phyloP scores from a whole-genome alignment of 2,797 vertebrate genomes.

The Vultur gryphus region DNA sequence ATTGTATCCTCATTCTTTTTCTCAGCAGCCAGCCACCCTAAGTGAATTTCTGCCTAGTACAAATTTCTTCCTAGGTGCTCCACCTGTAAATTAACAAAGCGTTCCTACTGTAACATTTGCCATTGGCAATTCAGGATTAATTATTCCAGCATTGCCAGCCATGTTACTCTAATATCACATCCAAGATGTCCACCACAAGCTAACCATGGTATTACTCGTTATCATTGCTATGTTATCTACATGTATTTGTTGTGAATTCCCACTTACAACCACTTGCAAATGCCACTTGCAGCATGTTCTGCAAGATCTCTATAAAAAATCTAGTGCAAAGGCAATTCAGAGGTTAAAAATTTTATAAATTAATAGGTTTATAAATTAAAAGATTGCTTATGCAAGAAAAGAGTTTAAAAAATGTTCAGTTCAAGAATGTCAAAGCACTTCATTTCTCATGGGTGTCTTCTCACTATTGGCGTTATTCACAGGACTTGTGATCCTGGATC shows the following conservation, averaged over 20 bases:
- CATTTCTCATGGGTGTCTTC: background rate
- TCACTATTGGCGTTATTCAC: background rate
- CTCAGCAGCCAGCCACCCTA: background rate
- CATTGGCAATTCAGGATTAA: background rate
- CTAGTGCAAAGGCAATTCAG: background rate
- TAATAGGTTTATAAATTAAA: background rate
- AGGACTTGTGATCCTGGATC: background rate
- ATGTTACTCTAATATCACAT: background rate
- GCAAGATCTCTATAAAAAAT: background rate
- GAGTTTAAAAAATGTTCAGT: accelerated
- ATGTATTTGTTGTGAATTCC: background rate
- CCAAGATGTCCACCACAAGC: background rate
- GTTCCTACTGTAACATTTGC: background rate
- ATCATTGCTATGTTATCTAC: background rate
- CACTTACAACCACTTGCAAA: background rate
- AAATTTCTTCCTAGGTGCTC: background rate
- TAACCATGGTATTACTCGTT: background rate
- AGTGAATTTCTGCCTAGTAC: background rate
- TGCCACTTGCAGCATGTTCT: background rate
- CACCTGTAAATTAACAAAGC: background rate
- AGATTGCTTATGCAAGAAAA: background rate
- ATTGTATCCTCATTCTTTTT: background rate
- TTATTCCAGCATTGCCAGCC: background rate
- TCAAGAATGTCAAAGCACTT: background rate
- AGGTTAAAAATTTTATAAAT: background rate